Evolutionary conservation across 2,888 invertebrate genomes (phyloP).

Genomic region (Lymantria monacha): DNA sequence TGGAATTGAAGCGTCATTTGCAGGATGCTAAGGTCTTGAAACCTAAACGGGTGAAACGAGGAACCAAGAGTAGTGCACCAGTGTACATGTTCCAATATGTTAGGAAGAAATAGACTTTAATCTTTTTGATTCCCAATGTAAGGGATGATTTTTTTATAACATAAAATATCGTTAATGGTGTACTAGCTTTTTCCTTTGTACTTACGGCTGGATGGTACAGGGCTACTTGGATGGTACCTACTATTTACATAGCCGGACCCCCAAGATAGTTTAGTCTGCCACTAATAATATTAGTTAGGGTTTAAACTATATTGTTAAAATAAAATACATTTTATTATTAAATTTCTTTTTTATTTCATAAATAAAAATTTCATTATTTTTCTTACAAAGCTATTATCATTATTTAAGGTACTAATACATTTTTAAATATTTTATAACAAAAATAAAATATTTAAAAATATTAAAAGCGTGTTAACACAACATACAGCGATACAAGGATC

Average conservation of each 20-base stretch:
- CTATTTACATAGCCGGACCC: too few species aligned
- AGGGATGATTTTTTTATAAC: not conserved
- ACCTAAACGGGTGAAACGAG: constrained; percentile 84
- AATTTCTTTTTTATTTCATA: constrained; percentile 17
- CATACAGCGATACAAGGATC: too few species aligned
- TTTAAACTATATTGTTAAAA: not conserved
- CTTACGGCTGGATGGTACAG: too few species aligned
- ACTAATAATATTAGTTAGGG: too few species aligned
- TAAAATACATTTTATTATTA: not conserved
- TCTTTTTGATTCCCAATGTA: not conserved
- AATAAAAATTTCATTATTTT: constrained; percentile 17
- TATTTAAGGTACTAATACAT: too few species aligned
- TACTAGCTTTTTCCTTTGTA: not conserved
- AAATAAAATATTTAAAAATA: too few species aligned
- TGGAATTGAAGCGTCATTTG: constrained; percentile 87
- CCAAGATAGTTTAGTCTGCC: too few species aligned
- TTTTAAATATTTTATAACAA: too few species aligned
- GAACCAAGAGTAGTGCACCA: constrained; percentile 86
- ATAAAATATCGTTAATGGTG: not conserved
- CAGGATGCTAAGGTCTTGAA: constrained; percentile 84
- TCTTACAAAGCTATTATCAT: constrained; percentile 10
- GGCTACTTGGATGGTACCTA: too few species aligned
- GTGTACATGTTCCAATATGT: constrained; percentile 91
- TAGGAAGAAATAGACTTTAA: constrained; percentile 86
- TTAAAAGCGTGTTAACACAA: too few species aligned